These are phyloP conservation scores for Polypterus bichir DNA, from an alignment of 2,113 vertebrate genomes.

Conservation along the genomic window DNA sequence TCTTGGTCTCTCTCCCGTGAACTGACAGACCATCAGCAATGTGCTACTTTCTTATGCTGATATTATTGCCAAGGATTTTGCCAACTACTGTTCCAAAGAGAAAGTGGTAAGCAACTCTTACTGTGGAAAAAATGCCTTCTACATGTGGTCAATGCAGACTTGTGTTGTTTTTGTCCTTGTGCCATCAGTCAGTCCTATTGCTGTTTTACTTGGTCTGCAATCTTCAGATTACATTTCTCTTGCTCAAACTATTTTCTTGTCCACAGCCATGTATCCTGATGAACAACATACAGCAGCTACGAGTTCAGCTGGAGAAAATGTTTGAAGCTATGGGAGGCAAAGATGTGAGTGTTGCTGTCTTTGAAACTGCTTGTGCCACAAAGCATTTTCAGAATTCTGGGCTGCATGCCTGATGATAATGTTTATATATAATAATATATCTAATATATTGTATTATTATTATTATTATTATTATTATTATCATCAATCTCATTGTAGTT, in stretches of 20 bases:
- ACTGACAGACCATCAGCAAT: slow-evolving; percentile 84
- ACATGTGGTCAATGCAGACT: too few species aligned
- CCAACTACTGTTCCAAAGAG: slow-evolving; percentile 87
- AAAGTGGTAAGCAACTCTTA: slow-evolving; percentile 61
- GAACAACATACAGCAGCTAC: slow-evolving; percentile 94
- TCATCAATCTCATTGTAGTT: slow-evolving; percentile 41
- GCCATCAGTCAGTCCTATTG: neutral
- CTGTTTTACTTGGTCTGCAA: neutral
- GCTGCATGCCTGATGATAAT: too few species aligned
- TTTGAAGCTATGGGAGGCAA: slow-evolving; percentile 96
- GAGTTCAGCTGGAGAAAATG: slow-evolving; percentile 95
- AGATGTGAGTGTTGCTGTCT: slow-evolving; percentile 48
- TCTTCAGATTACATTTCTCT: neutral
- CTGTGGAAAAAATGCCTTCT: too few species aligned
- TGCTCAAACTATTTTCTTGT: neutral
- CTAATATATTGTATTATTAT: neutral
- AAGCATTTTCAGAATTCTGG: too few species aligned
- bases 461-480: slow-evolving; percentile 1
- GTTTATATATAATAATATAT: too few species aligned
- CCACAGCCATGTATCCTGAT: slow-evolving; percentile 86
- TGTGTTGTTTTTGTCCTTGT: too few species aligned
- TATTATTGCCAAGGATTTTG: slow-evolving; percentile 85
- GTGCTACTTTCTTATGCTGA: slow-evolving; percentile 88
- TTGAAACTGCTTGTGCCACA: too few species aligned
- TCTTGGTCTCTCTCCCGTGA: neutral